Evolutionary conservation across 2,113 vertebrate species (phyloP), one percentile per base, ranked within the genome.

Genomic region (Cynopterus brachyotis): DNA sequence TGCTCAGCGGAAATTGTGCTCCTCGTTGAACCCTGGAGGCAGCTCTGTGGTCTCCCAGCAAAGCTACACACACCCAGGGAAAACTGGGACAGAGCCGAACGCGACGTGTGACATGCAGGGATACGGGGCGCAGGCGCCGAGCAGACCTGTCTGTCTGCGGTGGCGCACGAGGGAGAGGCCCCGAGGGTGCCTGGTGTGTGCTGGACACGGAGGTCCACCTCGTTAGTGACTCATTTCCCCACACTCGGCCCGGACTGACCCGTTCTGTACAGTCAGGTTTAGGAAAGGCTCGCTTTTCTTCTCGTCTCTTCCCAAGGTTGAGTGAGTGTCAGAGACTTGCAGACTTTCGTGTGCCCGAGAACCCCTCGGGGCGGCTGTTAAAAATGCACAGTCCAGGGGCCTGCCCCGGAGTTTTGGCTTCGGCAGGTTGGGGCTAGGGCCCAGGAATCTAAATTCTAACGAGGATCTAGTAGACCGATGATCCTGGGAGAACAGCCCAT

Each of bases 101-200:
- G 3, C 3, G 32, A 5, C 3, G 19, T 9, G 32, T 45, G 35
- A n/a, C 50, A 16, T 0, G 0, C 50, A 15, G 30, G 62, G 42
- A 50, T 4, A 2, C 64, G 45, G 45, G 7, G 1, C 12, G 7
- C 2, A 42, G 12, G 9, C 28, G 19, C 15, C 3, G 3, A 4
- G 42, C 19, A n/a, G 35, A 22, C 4, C 6, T 1, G 6, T 2
- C 47, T 20, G 30, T 16, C 60, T 12, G 2, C 16, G 1, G 47
- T 10, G 16, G 64, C 9, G n/a, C 8, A 9, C 19, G 28, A 32
- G 28, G 19, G 5, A 1, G 10, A 12, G 9, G 28, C 20, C 11
- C 55, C 9, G 1, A 10, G 1, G 57, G 16, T 8, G 13, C 3
- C 0, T 1, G 6, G 26, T 13, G 45, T 10, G n/a, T 64, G 35